phyloP scores from a whole-genome alignment of 2,797 vertebrate genomes.

The Chiroxiphia lanceolata region DNA sequence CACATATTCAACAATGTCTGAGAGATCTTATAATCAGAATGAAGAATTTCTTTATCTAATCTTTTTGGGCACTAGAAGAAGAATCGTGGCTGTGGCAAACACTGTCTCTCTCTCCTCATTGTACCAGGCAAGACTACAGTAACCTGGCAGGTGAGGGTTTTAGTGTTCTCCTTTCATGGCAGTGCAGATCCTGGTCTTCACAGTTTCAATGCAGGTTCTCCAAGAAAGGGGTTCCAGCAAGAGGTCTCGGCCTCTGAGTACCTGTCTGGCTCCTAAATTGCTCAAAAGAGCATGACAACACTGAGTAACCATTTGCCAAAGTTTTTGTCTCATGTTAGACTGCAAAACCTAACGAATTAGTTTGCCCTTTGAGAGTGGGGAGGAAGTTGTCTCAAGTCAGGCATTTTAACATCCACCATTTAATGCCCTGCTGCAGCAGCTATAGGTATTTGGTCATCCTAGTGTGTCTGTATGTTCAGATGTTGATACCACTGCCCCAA shows the following conservation, averaged over 20 bases:
- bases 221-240: not conserved
- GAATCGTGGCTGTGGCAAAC: not conserved
- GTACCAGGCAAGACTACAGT: not conserved
- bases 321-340: not conserved
- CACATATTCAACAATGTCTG: not conserved
- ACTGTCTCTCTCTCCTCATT: not conserved
- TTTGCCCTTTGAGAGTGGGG: not conserved
- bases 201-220: not conserved
- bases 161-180: not conserved
- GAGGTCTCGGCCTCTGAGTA: not conserved
- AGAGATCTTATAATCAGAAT: not conserved
- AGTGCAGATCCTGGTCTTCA: not conserved
- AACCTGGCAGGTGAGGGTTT: not conserved
- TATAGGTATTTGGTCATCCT: not conserved
- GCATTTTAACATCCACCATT: not conserved
- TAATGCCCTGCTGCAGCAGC: not conserved
- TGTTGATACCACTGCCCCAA: not conserved
- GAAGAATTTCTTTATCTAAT: not conserved
- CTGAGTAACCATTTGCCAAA: not conserved
- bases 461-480: not conserved
- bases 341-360: not conserved
- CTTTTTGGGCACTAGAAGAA: not conserved
- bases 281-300: not conserved
- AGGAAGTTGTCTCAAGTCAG: not conserved
- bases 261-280: not conserved